Base-by-base conservation (phyloP, 1,140 invertebrate species). In the Drosophila varians region DNA sequence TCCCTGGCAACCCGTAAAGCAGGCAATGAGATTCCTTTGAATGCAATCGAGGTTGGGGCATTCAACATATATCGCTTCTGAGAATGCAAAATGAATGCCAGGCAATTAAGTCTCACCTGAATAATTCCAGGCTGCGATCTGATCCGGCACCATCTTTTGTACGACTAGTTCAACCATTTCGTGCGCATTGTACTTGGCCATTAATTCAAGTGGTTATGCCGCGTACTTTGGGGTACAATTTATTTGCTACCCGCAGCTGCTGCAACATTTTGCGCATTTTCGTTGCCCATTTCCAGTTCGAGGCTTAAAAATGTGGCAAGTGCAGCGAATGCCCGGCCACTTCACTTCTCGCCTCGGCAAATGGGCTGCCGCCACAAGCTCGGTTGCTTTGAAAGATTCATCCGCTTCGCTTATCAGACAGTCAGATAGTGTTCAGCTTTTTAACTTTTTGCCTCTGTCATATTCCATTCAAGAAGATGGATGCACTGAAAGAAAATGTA, bases 191-290 rank as follows among this genome's bases (percentile, higher is more conserved):
- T 65, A 23, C 21, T 40, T 14, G 28, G 28, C 60, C 56, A 53
- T 73, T 73, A 62, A 73, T 54, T 73, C 45, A 73, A 73, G 68
- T 54, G 42, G 34, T 72, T 47, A 49, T 49, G 23, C 46, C 65
- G 46, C 42, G 38, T 70, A 60, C 48, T 62, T 53, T 54, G 56
- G 47, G 47, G 26, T 42, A 34, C 34, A 72, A 72, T 74, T 74
- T 62, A 69, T 62, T 61, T 4, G 31, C 36, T 34, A 8, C n/a
- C 40, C 54, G 48, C 54, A 36, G 38, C 26, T 47, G 34, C 66
- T 60, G 79, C 79, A 58, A 26, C 62, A 58, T 70, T 80, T 76
- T 60, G 57, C 53, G 78, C 80, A 86, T 62, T 68, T 86, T 34
- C 58, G 62, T 76, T 68, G 61, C 61, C 65, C 68, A 65, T 60